Evolutionary conservation across 2,113 vertebrate species (phyloP).

Genomic region (Microcebus ravelobensis): DNA sequence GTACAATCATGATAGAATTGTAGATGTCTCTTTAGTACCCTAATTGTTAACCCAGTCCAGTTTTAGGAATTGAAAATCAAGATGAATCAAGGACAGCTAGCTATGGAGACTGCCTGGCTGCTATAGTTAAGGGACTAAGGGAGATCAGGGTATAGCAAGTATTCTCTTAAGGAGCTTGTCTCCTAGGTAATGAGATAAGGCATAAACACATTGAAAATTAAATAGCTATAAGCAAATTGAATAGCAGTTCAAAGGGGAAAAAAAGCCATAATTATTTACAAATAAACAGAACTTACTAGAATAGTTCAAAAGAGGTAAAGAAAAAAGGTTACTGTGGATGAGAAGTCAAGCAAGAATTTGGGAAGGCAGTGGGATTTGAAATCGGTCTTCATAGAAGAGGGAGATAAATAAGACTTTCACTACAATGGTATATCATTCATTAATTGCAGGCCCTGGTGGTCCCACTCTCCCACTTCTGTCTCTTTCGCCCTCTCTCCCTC

Average conservation of each 20-base stretch:
- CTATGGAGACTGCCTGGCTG: background rate
- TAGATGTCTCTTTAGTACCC: background rate
- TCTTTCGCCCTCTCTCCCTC: background rate
- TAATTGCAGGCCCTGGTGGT: background rate
- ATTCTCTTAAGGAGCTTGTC: background rate
- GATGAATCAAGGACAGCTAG: background rate
- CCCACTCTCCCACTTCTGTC: background rate
- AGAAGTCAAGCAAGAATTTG: background rate
- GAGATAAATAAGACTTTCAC: background rate
- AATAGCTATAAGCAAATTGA: background rate
- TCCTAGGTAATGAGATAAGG: background rate
- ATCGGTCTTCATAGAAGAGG: background rate
- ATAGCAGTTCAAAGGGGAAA: background rate
- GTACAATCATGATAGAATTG: background rate
- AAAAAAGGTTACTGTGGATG: background rate
- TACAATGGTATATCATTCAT: background rate
- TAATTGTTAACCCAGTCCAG: background rate
- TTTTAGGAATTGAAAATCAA: slow-evolving; percentile 41
- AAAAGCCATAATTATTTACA: background rate
- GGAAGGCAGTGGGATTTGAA: background rate
- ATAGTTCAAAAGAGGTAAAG: background rate
- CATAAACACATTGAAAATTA: background rate
- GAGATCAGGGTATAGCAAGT: background rate
- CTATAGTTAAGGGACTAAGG: background rate
- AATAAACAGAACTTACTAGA: background rate